Conservation (phyloP, 2,888 invertebrate genomes). For the Anodontia alba region DNA sequence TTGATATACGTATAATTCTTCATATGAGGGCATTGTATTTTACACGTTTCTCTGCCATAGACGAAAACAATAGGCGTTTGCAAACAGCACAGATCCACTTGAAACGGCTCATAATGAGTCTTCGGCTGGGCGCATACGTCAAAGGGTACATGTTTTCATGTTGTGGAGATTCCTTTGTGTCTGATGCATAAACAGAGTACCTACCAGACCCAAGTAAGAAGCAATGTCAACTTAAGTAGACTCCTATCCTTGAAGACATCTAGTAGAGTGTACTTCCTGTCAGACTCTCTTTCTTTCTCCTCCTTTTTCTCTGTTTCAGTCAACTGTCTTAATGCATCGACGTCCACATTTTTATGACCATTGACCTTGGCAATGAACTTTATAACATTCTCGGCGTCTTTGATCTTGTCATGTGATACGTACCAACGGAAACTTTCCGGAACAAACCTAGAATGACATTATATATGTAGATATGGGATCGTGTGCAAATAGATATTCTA, state of each 20-base stretch:
- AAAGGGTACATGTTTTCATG: too few species aligned
- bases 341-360: conserved; percentile 40
- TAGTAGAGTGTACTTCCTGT: conserved; percentile 14
- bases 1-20: too few species aligned
- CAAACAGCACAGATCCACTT: too few species aligned
- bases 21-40: too few species aligned
- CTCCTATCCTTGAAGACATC: conserved; percentile 37
- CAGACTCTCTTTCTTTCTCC: background rate
- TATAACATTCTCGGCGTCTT: conserved; percentile 53
- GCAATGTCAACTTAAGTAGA: conserved; percentile 27
- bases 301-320: conserved; percentile 13
- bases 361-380: conserved; percentile 54
- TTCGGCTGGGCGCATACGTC: too few species aligned
- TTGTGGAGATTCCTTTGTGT: too few species aligned
- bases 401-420: conserved; percentile 44
- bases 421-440: conserved; percentile 70
- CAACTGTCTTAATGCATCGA: conserved; percentile 26
- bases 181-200: too few species aligned
- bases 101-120: too few species aligned
- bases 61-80: too few species aligned
- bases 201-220: conserved; percentile 52
- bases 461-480: too few species aligned
- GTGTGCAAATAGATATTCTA: too few species aligned
- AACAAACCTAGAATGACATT: conserved; percentile 51
- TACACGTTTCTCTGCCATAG: too few species aligned